A percentile compares a stretch with the other conserved stretches of the same genome.
These are phyloP conservation scores for Chromoteleia sp. DNA, from an alignment of 2,888 invertebrate genomes.

Conservation along the genomic window DNA sequence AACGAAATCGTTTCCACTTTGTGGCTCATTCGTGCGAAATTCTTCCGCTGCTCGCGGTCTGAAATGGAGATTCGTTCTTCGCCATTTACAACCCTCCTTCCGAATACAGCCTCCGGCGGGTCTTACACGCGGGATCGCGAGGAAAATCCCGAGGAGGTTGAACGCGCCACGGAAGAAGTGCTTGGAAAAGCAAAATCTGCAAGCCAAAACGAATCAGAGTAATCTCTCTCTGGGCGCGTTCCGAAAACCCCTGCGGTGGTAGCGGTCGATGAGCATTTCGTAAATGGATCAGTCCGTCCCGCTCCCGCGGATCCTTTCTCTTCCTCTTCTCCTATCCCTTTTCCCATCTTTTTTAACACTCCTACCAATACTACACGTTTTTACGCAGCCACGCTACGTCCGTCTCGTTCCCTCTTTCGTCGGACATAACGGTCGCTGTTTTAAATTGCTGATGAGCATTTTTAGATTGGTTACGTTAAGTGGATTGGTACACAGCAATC, in stretches of 20 bases:
- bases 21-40: conserved; percentile 67
- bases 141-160: conserved; percentile 74
- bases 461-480: conserved; percentile 84
- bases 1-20: conserved; percentile 69
- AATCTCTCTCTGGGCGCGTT: conserved; percentile 81
- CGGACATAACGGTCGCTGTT: conserved; percentile 73
- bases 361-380: conserved; percentile 27
- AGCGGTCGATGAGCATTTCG: conserved; percentile 83
- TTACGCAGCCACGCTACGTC: conserved; percentile 31
- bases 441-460: conserved; percentile 85
- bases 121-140: conserved; percentile 70
- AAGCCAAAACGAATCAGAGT: conserved; percentile 84
- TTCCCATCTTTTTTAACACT: conserved; percentile 46
- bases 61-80: conserved; percentile 70
- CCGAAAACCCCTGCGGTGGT: conserved; percentile 77
- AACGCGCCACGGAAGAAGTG: conserved; percentile 66
- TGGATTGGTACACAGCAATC: conserved; percentile 83
- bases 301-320: conserved; percentile 18
- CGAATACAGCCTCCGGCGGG: conserved; percentile 67
- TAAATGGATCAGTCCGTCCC: conserved; percentile 80
- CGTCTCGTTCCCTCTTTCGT: conserved; percentile 26
- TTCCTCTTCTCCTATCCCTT: conserved; percentile 2
- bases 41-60: conserved; percentile 65
- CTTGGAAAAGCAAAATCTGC: conserved; percentile 81
- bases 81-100: conserved; percentile 72